These are phyloP conservation scores for Eurosta solidaginis DNA, from an alignment of 1,140 invertebrate genomes.

Conservation along the genomic window DNA sequence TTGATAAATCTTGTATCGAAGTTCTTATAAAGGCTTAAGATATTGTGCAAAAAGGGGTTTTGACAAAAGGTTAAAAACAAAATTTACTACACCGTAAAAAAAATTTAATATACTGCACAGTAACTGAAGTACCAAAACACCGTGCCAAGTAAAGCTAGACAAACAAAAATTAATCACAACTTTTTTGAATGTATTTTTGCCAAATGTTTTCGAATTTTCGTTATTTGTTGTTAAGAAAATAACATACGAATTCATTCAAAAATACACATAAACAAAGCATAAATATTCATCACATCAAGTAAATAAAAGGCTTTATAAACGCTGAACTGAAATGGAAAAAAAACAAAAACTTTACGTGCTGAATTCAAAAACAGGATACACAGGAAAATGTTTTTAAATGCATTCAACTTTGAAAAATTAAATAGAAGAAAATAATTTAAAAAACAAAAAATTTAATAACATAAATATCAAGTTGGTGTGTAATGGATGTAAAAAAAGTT, in stretches of 20 bases:
- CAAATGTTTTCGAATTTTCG: neutral
- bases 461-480: conserved; percentile 20
- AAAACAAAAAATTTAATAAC: neutral
- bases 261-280: neutral
- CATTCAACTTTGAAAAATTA: conserved; percentile 43
- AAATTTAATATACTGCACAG: neutral
- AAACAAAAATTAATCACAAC: neutral
- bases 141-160: neutral
- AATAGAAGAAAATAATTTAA: conserved; percentile 39
- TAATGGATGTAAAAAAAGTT: conserved; percentile 33
- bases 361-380: conserved; percentile 16
- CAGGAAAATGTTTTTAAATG: conserved; percentile 34
- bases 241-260: neutral
- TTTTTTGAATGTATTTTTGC: conserved; percentile 12
- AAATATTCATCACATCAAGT: neutral
- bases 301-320: conserved; percentile 22
- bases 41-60: too few relatives aligned
- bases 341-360: neutral
- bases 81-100: neutral
- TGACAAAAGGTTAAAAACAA: too few relatives aligned
- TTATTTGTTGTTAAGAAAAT: too few relatives aligned
- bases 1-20: too few relatives aligned
- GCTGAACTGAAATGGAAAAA: conserved; percentile 15
- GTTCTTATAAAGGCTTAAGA: too few relatives aligned
- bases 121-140: neutral